These are phyloP conservation scores for Luperina testacea DNA, from an alignment of 2,888 invertebrate genomes.

Conservation along the genomic window DNA sequence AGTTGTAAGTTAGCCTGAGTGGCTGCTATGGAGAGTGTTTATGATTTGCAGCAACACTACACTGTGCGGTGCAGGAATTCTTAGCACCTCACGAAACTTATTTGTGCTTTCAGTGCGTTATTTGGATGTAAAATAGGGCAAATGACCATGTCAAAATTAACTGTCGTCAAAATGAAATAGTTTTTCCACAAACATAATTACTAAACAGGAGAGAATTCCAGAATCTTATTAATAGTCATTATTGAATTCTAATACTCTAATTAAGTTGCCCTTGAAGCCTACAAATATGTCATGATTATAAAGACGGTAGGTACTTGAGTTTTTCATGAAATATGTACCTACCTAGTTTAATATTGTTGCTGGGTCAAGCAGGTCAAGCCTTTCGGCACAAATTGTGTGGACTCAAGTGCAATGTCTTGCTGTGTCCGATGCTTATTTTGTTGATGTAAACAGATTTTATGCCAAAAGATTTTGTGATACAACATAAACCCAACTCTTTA, in stretches of 20 bases:
- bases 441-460: slow-evolving; percentile 45
- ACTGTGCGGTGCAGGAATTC: slow-evolving; percentile 15
- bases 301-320: not conserved
- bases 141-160: not conserved
- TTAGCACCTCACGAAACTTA: slow-evolving; percentile 1
- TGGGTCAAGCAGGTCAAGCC: slow-evolving; percentile 20
- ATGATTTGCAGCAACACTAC: slow-evolving; percentile 23
- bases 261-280: slow-evolving; percentile 20
- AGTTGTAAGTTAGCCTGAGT: slow-evolving; percentile 38
- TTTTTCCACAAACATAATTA: not conserved
- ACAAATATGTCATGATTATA: slow-evolving; percentile 23
- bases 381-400: slow-evolving; percentile 37
- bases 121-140: not conserved
- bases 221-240: slow-evolving; percentile 38
- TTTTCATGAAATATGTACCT: slow-evolving; percentile 1
- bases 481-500: slow-evolving; percentile 14
- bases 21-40: slow-evolving; percentile 22
- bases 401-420: slow-evolving; percentile 9
- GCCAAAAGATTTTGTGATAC: slow-evolving; percentile 42
- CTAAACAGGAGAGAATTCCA: too few species aligned
- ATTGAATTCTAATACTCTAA: slow-evolving; percentile 52
- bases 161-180: not conserved
- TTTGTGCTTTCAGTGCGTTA: not conserved
- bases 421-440: slow-evolving; percentile 29
- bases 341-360: slow-evolving; percentile 6